These are phyloP conservation scores for Philaenus spumarius DNA, from an alignment of 1,140 invertebrate species.

Conservation along the genomic window DNA sequence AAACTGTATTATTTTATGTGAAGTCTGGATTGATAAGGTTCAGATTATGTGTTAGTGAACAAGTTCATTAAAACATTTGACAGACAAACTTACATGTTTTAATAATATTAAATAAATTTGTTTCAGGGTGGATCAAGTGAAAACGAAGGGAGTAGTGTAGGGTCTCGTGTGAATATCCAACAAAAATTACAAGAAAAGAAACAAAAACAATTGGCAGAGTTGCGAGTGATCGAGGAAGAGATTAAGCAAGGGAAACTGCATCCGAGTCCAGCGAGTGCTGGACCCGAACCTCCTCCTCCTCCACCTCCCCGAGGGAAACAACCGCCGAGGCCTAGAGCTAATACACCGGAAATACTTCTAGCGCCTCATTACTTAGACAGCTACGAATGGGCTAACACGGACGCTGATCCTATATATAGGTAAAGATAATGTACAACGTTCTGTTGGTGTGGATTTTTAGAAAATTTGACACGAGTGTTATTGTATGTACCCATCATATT, in stretches of 20 bases:
- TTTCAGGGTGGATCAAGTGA: constrained; percentile 55
- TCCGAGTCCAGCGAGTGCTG: constrained; percentile 46
- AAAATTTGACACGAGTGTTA: too few relatives aligned
- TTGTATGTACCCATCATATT: too few relatives aligned
- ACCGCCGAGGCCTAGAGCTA: constrained; percentile 46
- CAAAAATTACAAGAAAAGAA: constrained; percentile 84
- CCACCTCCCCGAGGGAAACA: constrained; percentile 33
- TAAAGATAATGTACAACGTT: constrained; percentile 27
- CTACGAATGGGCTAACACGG: neutral
- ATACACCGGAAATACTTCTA: constrained; percentile 69
- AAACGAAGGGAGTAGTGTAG: constrained; percentile 62
- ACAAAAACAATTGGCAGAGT: constrained; percentile 75
- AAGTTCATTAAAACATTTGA: too few relatives aligned
- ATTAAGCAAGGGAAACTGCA: constrained; percentile 75
- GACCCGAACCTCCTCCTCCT: constrained; percentile 27
- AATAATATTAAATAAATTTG: too few relatives aligned
- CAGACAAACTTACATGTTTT: too few relatives aligned
- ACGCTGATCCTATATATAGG: constrained; percentile 28
- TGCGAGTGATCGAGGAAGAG: constrained; percentile 72
- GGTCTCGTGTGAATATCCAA: constrained; percentile 74
- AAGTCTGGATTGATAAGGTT: too few relatives aligned
- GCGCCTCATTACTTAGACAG: constrained; percentile 57
- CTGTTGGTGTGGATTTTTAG: neutral
- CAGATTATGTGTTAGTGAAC: too few relatives aligned
- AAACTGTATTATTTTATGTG: too few relatives aligned